phyloP scores from a whole-genome alignment of 23 tunicate genomes.

The Oikopleura albicans region DNA sequence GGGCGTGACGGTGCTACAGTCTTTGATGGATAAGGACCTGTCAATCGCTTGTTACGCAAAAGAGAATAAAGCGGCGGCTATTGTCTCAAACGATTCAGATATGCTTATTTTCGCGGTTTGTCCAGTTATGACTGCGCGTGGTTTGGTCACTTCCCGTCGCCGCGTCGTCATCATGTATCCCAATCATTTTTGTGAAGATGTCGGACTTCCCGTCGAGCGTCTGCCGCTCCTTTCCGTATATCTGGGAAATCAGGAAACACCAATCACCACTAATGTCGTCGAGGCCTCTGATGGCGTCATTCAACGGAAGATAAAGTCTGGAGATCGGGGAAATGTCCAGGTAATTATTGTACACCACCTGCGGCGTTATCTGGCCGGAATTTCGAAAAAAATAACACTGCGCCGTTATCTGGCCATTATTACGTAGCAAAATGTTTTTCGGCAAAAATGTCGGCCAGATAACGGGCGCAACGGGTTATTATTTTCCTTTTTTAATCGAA shows the following conservation, averaged over 20 bases:
- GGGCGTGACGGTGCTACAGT: neutral
- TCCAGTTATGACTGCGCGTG: neutral
- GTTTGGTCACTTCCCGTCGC: neutral
- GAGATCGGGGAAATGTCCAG: slow-evolving; percentile 9
- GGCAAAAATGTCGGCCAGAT: no score
- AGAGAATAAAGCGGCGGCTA: neutral
- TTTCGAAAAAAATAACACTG: no score
- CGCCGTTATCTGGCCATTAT: no score
- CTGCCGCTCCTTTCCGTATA: neutral
- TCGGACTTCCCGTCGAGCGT: neutral
- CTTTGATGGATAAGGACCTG: slow-evolving; percentile 4
- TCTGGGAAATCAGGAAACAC: slow-evolving; percentile 1
- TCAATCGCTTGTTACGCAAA: slow-evolving; percentile 17
- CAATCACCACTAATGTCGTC: neutral
- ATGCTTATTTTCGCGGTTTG: slow-evolving; percentile 10
- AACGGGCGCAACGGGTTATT: no score
- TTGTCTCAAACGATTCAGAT: slow-evolving; percentile 6
- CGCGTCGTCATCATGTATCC: slow-evolving; percentile 16
- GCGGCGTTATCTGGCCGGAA: no score
- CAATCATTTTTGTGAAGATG: neutral
- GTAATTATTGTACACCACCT: neutral
- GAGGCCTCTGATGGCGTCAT: slow-evolving; percentile 6
- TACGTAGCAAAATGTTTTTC: no score
- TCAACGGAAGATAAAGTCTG: neutral
- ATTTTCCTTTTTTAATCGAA: no score